phyloP scores from a whole-genome alignment of 2,113 vertebrate species.

The Gavialis gangeticus region DNA sequence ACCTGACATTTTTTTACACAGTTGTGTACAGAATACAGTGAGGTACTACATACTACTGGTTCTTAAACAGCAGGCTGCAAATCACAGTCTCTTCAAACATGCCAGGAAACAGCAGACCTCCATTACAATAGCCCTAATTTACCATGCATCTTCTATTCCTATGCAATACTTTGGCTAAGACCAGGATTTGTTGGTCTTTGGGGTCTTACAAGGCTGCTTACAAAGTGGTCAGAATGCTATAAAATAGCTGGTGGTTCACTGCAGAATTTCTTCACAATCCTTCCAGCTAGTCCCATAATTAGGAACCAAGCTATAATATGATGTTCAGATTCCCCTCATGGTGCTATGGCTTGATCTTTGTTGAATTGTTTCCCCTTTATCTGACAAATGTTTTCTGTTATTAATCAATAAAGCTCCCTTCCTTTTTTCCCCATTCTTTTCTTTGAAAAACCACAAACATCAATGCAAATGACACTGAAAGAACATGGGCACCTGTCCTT shows the following conservation, averaged over 20 bases:
- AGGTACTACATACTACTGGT: conserved; percentile 23
- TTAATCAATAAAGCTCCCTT: background rate
- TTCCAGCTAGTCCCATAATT: background rate
- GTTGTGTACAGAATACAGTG: background rate
- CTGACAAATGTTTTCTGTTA: background rate
- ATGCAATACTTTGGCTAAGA: background rate
- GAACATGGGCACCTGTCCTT: rapidly evolving
- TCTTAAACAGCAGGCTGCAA: conserved; percentile 4
- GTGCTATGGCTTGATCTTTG: background rate
- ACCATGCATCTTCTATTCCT: background rate
- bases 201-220: background rate
- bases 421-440: background rate
- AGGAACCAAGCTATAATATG: background rate
- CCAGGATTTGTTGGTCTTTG: background rate
- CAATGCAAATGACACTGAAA: background rate
- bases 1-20: background rate
- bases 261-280: background rate
- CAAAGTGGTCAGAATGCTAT: background rate
- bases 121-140: background rate
- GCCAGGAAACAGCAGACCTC: background rate
- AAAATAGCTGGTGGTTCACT: background rate
- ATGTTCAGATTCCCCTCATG: background rate
- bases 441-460: background rate
- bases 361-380: background rate
- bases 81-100: background rate